A percentile compares a stretch with the other conserved stretches of the same genome.
Evolutionary conservation across 2,797 vertebrate genomes (phyloP).

Genomic region (Etheostoma perlongum): DNA sequence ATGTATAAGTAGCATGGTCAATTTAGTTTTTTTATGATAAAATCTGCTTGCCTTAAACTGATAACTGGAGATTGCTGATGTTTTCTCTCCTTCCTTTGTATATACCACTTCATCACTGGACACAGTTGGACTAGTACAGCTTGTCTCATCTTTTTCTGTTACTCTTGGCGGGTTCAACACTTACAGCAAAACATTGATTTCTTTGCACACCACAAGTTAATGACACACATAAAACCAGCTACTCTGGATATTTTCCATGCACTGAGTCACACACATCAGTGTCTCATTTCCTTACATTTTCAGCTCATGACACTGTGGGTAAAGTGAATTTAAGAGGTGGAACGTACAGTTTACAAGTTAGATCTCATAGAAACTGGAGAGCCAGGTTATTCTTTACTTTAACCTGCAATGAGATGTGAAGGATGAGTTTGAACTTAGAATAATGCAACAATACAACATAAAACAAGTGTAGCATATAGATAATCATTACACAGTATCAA

Average conservation of each 20-base stretch:
- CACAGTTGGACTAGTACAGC: too few species aligned
- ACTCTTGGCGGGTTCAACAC: not conserved
- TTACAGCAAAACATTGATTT: not conserved
- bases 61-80: not conserved
- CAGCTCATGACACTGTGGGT: not conserved
- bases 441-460: not conserved
- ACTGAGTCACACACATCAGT: not conserved
- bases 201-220: not conserved
- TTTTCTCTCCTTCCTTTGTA: not conserved
- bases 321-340: not conserved
- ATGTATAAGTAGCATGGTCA: not conserved
- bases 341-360: not conserved
- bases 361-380: not conserved
- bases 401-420: not conserved
- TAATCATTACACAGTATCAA: not conserved
- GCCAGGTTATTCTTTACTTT: not conserved
- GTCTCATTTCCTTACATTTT: constrained; percentile 2
- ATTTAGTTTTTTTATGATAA: not conserved
- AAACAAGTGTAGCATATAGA: not conserved
- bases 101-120: not conserved
- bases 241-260: not conserved
- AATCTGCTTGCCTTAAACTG: not conserved
- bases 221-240: not conserved
- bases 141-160: not conserved
- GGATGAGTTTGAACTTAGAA: not conserved